Evolutionary conservation across 2,888 invertebrate genomes (phyloP).

Genomic region (Pristionchus entomophagus): DNA sequence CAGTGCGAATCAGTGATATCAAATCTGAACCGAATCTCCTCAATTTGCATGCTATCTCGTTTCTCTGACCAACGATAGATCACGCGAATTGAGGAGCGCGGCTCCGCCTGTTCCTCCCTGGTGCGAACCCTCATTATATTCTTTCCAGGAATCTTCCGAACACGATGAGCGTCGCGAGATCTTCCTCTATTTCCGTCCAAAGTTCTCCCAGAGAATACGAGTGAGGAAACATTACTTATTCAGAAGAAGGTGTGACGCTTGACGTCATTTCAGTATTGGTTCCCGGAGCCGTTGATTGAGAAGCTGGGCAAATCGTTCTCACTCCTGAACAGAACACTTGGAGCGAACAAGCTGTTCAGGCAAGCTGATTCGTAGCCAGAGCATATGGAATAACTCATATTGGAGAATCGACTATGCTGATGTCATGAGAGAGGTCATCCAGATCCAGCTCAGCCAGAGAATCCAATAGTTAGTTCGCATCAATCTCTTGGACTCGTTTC

Average conservation of each 20-base stretch:
- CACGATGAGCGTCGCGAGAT: background rate
- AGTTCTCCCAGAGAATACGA: background rate
- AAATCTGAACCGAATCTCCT: no score
- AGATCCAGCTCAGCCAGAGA: background rate
- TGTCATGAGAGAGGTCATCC: slow-evolving; percentile 15
- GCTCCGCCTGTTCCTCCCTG: no score
- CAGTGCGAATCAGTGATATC: no score
- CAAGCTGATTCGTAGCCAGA: background rate
- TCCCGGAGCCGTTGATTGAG: slow-evolving; percentile 30
- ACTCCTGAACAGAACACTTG: slow-evolving; percentile 44
- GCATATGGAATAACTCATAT: no score
- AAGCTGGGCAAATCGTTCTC: slow-evolving; percentile 6
- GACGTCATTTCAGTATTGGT: slow-evolving; percentile 56
- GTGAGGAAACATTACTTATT: background rate
- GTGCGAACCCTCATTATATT: no score
- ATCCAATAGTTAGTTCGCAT: background rate
- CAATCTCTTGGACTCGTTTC: background rate
- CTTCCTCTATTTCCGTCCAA: slow-evolving; percentile 21
- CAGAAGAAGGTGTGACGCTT: background rate
- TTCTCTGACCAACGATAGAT: no score
- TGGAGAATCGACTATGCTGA: slow-evolving; percentile 31
- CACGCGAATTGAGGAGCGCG: no score
- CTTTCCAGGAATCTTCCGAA: background rate
- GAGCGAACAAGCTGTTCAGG: no score
- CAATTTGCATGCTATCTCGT: no score